A percentile compares a stretch with the other conserved stretches of the same genome.
These are phyloP conservation scores for Chaenogobius annularis DNA, from an alignment of 2,113 vertebrate species.

Conservation along the genomic window DNA sequence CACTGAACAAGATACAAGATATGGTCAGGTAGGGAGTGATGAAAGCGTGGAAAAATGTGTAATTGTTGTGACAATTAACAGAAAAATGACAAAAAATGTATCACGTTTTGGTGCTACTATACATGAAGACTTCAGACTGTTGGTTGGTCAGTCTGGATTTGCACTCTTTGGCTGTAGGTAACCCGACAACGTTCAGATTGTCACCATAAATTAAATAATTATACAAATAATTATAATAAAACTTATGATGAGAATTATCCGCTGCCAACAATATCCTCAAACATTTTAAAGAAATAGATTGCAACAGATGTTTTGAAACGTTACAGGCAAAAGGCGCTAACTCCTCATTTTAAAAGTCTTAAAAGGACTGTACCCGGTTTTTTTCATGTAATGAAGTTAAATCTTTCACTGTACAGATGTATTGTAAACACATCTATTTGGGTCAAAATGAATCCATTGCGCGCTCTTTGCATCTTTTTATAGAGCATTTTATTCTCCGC, in stretches of 20 bases:
- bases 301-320: not conserved
- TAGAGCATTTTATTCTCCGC: too few relatives aligned
- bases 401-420: too few relatives aligned
- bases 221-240: not conserved
- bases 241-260: not conserved
- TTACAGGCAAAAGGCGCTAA: not conserved
- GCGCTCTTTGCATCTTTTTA: too few relatives aligned
- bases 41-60: slow-evolving; percentile 6
- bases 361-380: too few relatives aligned
- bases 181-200: not conserved
- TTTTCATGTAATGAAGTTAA: too few relatives aligned
- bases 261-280: not conserved
- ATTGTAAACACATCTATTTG: too few relatives aligned
- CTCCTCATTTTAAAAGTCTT: too few relatives aligned
- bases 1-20: slow-evolving; percentile 1
- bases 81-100: not conserved
- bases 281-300: not conserved
- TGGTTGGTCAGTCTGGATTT: too few relatives aligned
- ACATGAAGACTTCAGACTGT: too few relatives aligned
- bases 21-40: not conserved
- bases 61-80: slow-evolving; percentile 3
- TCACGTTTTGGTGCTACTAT: too few relatives aligned
- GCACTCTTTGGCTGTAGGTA: too few relatives aligned
- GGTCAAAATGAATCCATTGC: too few relatives aligned
- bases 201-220: not conserved